phyloP scores from a whole-genome alignment of 1,140 invertebrate genomes.

The Neocloeon triangulifer region DNA sequence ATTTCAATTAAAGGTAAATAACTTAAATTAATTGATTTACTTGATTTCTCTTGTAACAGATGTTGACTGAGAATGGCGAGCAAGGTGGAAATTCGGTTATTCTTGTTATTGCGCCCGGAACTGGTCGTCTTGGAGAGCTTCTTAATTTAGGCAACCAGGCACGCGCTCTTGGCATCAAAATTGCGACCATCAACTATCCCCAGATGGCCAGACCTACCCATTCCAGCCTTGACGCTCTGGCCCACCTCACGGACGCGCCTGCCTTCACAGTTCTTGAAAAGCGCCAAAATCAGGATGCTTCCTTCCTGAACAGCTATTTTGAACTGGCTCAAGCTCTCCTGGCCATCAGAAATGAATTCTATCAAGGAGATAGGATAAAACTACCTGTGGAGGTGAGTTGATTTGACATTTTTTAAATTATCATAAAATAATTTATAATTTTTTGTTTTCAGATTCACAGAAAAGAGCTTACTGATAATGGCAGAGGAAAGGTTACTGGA shows the following conservation, averaged over 20 bases:
- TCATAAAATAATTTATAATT: too few species aligned
- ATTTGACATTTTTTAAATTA: too few species aligned
- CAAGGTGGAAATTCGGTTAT: conserved; percentile 22
- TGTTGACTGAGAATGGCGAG: conserved; percentile 21
- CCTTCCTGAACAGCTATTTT: conserved; percentile 24
- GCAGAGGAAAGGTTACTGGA: conserved; percentile 19
- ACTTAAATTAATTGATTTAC: too few species aligned
- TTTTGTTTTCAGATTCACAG: conserved; percentile 18
- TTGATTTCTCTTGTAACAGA: too few species aligned
- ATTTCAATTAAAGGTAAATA: too few species aligned
- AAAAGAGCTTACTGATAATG: conserved; percentile 20
- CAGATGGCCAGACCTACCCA: conserved; percentile 14
- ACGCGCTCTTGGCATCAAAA: conserved; percentile 15
- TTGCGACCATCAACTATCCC: conserved; percentile 26
- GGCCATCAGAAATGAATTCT: conserved; percentile 21
- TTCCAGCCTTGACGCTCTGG: conserved; percentile 19
- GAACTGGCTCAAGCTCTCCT: conserved; percentile 23
- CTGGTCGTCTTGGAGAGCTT: conserved; percentile 13
- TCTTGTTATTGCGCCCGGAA: conserved; percentile 25
- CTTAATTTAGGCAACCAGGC: conserved; percentile 13
- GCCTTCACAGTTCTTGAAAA: conserved; percentile 23
- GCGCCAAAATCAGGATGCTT: conserved; percentile 22
- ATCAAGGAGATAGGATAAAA: conserved; percentile 21
- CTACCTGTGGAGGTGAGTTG: conserved; percentile 25
- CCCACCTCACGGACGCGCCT: conserved; percentile 18